These are phyloP conservation scores for Aethina tumida DNA, from an alignment of 1,140 invertebrate genomes.

Conservation along the genomic window DNA sequence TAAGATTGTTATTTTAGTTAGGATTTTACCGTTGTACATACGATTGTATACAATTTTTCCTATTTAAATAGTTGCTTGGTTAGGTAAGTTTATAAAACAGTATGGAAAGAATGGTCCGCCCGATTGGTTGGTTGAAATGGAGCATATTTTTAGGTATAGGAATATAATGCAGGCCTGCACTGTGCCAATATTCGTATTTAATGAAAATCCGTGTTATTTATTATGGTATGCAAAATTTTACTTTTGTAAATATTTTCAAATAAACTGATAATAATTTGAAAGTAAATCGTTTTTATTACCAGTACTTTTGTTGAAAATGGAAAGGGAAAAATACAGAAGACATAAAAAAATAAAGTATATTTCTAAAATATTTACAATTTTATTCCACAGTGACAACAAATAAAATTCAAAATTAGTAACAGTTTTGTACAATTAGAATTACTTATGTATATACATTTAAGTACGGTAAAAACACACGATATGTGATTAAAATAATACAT, in stretches of 20 bases:
- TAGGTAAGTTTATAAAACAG: slow-evolving; percentile 2
- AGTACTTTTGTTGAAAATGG: neutral
- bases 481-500: no score
- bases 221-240: slow-evolving; percentile 1
- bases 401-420: no score
- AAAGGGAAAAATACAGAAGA: slow-evolving; percentile 3
- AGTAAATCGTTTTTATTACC: neutral
- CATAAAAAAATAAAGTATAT: slow-evolving; percentile 7
- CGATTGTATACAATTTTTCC: slow-evolving; percentile 1
- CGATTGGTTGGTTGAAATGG: slow-evolving; percentile 3
- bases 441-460: no score
- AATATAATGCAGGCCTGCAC: slow-evolving; percentile 13
- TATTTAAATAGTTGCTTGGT: slow-evolving; percentile 10
- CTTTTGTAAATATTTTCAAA: neutral
- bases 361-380: slow-evolving; percentile 1
- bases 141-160: slow-evolving; percentile 6
- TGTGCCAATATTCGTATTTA: slow-evolving; percentile 18
- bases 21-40: no score
- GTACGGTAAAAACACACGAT: no score
- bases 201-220: slow-evolving; percentile 10
- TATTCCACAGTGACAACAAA: no score
- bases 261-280: neutral
- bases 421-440: no score
- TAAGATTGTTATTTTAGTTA: no score
- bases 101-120: neutral